phyloP scores from a whole-genome alignment of 2,888 invertebrate genomes.

The Microplitis manilae region DNA sequence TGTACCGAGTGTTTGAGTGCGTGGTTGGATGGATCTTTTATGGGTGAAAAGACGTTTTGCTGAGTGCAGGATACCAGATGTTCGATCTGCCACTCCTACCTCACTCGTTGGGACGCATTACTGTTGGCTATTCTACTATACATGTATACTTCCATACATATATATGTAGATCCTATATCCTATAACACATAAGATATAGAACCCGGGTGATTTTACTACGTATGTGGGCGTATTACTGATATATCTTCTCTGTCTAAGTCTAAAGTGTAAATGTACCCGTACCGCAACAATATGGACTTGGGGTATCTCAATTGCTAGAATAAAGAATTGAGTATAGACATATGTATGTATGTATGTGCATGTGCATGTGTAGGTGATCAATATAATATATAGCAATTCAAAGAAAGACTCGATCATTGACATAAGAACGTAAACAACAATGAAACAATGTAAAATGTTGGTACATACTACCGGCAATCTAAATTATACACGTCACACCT shows the following conservation, averaged over 20 bases:
- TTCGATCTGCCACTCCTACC: constrained; percentile 43
- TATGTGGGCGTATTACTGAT: constrained; percentile 33
- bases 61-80: constrained; percentile 40
- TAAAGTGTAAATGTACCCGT: constrained; percentile 1
- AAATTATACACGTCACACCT: constrained; percentile 14
- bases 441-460: constrained; percentile 9
- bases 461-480: background rate
- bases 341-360: background rate
- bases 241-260: constrained; percentile 28
- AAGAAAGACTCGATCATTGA: background rate
- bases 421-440: constrained; percentile 1
- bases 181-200: constrained; percentile 14
- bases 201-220: constrained; percentile 31
- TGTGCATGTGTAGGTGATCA: background rate
- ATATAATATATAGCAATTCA: background rate
- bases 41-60: constrained; percentile 25
- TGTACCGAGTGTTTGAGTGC: constrained; percentile 54
- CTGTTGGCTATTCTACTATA: constrained; percentile 9
- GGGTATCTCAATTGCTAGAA: background rate
- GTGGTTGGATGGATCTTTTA: constrained; percentile 52
- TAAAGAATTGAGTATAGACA: background rate
- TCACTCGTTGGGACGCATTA: constrained; percentile 25
- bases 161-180: constrained; percentile 26
- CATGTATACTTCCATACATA: background rate
- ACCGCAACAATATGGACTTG: background rate